Evolutionary conservation across 2,113 vertebrate species (phyloP), one percentile per base, ranked within the genome.

Genomic region (Trematocara nigrifrons): DNA sequence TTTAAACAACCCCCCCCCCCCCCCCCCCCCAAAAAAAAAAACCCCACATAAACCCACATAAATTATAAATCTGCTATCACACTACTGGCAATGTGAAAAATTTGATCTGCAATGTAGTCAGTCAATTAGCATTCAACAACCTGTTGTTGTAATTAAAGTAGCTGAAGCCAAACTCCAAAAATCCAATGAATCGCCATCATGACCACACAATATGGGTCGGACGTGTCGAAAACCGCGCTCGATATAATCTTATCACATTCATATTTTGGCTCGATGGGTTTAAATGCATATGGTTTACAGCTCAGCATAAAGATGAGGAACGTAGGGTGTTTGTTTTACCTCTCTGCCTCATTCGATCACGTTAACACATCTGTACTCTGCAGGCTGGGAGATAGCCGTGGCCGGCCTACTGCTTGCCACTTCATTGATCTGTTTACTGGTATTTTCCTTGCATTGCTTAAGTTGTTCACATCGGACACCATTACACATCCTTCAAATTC

Each of bases 381-480:
- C 79, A 53, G 47, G 42, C 89, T 61, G 82, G 42, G 66, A 81
- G 78, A 79, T 33, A 74, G 53, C 79, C 10, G 61, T 31, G 81
- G 81, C 64, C 40, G 11, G 83, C 45, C 82, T 22, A 4, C 87
- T 18, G 77, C 80, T 87, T 40, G 0, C 45, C 12, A 78, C 52
- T 79, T 84, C 82, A 93, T 92, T 90, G 89, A 93, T 94, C 87
- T 79, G 86, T 92, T 92, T 92, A 93, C 86, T 54, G 83, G 74
- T 31, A 54, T 78, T 91, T 91, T 59, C 51, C 83, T 86, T 13
- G 13, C 64, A 86, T 83, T 87, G 88, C 91, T 87, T 35, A 91
- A 90, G 88, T 89, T 86, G 88, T 89, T 81, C 86, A 84, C 64
- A 54, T 83, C 88, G 87, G 82, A 93, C 87, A 84, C 59, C 40